Percentiles rank a stretch among this genome's conserved stretches.
These are phyloP conservation scores for Acleris holmiana DNA, from an alignment of 2,888 invertebrate genomes.

Conservation along the genomic window DNA sequence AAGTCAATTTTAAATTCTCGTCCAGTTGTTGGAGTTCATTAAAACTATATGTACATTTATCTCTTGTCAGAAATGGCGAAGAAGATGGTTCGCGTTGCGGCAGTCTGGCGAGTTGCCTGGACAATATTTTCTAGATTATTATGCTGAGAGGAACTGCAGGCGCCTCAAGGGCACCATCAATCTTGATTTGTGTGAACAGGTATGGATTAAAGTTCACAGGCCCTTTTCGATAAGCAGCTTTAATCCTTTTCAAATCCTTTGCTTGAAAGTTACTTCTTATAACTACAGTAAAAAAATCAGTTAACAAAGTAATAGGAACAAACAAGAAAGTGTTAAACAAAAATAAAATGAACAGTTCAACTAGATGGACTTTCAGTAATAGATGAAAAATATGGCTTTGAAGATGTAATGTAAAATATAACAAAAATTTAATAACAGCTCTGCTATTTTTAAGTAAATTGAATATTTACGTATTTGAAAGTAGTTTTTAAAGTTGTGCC, in stretches of 20 bases:
- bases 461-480: too few species aligned
- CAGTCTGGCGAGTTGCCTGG: slow-evolving; percentile 96
- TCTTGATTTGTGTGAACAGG: slow-evolving; percentile 98
- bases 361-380: too few species aligned
- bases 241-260: not conserved
- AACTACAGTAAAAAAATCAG: too few species aligned
- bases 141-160: slow-evolving; percentile 93
- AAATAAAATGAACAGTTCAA: too few species aligned
- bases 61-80: slow-evolving; percentile 93
- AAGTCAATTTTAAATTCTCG: slow-evolving; percentile 1
- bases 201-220: slow-evolving; percentile 59
- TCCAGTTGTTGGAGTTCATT: not conserved
- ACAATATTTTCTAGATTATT: slow-evolving; percentile 97
- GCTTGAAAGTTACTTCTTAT: too few species aligned
- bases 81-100: slow-evolving; percentile 96
- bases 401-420: too few species aligned
- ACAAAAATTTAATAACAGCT: too few species aligned
- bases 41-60: not conserved
- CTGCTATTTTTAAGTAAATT: too few species aligned
- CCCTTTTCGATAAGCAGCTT: not conserved
- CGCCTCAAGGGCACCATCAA: slow-evolving; percentile 95
- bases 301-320: too few species aligned
- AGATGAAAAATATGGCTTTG: too few species aligned
- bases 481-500: not conserved
- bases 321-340: too few species aligned